These are phyloP conservation scores for Volucella bombylans DNA, from an alignment of 2,888 invertebrate genomes.

Conservation along the genomic window DNA sequence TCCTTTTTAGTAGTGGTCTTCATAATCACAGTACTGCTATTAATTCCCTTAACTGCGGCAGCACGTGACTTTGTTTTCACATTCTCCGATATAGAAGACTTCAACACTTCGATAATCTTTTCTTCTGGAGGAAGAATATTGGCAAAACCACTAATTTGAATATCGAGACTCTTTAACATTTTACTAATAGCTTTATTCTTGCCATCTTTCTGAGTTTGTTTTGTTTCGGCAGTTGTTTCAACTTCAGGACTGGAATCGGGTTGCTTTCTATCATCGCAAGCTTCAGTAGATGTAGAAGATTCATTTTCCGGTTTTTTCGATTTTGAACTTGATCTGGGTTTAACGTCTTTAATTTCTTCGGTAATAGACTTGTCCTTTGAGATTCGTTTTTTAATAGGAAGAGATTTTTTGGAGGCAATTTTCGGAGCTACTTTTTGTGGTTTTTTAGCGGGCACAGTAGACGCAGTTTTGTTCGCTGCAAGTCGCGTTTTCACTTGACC, in stretches of 20 bases:
- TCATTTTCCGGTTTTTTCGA: conserved; percentile 57
- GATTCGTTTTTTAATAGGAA: conserved; percentile 74
- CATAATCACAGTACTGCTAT: conserved; percentile 54
- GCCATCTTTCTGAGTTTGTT: conserved; percentile 79
- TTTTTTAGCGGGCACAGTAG: conserved; percentile 51
- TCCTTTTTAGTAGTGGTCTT: conserved; percentile 49
- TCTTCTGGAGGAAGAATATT: conserved; percentile 80
- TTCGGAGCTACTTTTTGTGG: conserved; percentile 47
- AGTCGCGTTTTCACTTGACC: conserved; percentile 68
- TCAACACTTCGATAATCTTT: conserved; percentile 79
- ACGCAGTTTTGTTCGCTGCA: conserved; percentile 72
- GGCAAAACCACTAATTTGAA: conserved; percentile 81
- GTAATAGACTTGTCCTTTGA: conserved; percentile 45
- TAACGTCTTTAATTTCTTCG: conserved; percentile 63
- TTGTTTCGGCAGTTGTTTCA: conserved; percentile 70
- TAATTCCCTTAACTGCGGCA: conserved; percentile 81
- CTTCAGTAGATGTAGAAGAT: conserved; percentile 67
- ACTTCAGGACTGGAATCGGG: conserved; percentile 32
- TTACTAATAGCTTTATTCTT: conserved; percentile 81
- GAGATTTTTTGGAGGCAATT: conserved; percentile 76
- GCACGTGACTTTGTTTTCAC: conserved; percentile 82
- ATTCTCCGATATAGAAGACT: conserved; percentile 83
- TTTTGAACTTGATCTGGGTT: conserved; percentile 50
- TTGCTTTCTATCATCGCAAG: conserved; percentile 72
- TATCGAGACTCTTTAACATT: conserved; percentile 82